These are phyloP conservation scores for Callimorpha dominula DNA, from an alignment of 2,888 invertebrate genomes.

Conservation along the genomic window DNA sequence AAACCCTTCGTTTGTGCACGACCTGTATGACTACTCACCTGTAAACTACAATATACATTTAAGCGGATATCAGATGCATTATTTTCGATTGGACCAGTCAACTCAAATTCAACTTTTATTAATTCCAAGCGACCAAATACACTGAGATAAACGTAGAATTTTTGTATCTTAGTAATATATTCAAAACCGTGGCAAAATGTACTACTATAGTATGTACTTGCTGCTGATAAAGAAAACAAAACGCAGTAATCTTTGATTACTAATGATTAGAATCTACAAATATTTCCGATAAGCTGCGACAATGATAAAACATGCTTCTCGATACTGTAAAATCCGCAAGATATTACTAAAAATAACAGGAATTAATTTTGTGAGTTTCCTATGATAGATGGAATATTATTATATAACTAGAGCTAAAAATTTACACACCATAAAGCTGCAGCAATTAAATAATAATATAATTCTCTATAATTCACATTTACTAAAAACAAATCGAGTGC, in stretches of 20 bases:
- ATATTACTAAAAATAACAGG: background rate
- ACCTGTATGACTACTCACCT: constrained; percentile 58
- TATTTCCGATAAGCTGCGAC: constrained; percentile 20
- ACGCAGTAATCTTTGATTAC: constrained; percentile 19
- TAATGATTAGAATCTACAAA: constrained; percentile 43
- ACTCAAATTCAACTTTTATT: too few species aligned
- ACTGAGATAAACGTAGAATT: background rate
- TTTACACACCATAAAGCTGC: constrained; percentile 35
- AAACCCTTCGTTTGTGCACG: constrained; percentile 56
- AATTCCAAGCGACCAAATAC: too few species aligned
- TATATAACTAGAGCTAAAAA: constrained; percentile 24
- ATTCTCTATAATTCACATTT: constrained; percentile 56
- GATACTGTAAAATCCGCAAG: background rate
- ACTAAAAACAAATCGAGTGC: constrained; percentile 69
- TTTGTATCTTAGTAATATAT: background rate
- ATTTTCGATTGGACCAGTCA: background rate
- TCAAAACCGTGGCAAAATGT: background rate
- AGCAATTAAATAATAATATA: constrained; percentile 55
- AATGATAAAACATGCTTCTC: constrained; percentile 8
- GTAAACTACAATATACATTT: constrained; percentile 48
- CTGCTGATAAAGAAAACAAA: constrained; percentile 27
- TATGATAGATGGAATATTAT: constrained; percentile 2
- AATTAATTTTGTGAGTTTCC: background rate
- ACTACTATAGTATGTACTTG: background rate
- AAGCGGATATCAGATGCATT: constrained; percentile 12